phyloP scores from a whole-genome alignment of 2,888 invertebrate species.

The Campoplex capitator region DNA sequence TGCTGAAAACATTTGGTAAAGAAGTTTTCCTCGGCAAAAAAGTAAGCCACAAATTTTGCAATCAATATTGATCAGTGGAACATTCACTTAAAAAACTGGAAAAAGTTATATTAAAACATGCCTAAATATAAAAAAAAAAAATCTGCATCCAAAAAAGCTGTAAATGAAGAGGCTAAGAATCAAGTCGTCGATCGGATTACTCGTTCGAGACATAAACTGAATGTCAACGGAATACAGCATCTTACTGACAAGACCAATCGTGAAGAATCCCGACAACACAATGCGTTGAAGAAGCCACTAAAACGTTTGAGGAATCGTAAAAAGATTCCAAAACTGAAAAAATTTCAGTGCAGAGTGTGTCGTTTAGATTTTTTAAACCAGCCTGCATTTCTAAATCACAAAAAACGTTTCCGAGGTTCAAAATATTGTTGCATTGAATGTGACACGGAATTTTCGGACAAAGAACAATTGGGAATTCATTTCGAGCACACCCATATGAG shows the following conservation, averaged over 20 bases:
- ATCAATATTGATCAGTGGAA: too few species aligned
- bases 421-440: constrained; percentile 18
- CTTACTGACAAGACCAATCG: not conserved
- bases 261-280: not conserved
- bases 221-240: not conserved
- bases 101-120: not conserved
- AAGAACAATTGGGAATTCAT: constrained; percentile 32
- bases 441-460: constrained; percentile 29
- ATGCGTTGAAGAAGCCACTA: not conserved
- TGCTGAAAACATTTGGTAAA: not conserved
- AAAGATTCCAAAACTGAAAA: not conserved
- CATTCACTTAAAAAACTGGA: not conserved
- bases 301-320: not conserved
- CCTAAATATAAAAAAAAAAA: not conserved
- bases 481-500: not conserved
- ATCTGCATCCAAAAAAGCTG: not conserved
- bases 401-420: not conserved
- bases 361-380: constrained; percentile 6
- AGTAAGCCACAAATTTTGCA: not conserved
- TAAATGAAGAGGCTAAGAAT: not conserved
- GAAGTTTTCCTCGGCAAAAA: not conserved
- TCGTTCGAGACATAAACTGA: not conserved
- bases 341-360: constrained; percentile 33
- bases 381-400: constrained; percentile 14
- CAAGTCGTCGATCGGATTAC: not conserved